Evolutionary conservation across 2,113 vertebrate genomes (phyloP).

Genomic region (Hippocampus abdominalis): DNA sequence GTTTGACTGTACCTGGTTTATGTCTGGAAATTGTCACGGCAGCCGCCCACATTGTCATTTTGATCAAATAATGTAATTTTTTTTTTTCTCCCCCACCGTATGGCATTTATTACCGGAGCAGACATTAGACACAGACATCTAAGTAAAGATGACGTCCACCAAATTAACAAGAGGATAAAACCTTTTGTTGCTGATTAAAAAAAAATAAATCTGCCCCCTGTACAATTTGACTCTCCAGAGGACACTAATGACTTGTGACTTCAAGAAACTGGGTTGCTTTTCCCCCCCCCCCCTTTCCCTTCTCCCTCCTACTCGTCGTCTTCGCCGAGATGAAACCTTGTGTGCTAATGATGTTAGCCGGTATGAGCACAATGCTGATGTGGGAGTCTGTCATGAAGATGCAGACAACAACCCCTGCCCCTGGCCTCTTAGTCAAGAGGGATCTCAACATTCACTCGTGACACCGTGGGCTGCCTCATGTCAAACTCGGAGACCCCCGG

Average conservation of each 20-base stretch:
- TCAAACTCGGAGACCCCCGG: constrained; percentile 65
- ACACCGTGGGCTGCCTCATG: constrained; percentile 73
- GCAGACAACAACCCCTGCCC: constrained; percentile 68
- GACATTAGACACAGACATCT: constrained; percentile 70
- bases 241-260: constrained; percentile 74
- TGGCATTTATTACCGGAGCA: constrained; percentile 65
- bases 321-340: constrained; percentile 68
- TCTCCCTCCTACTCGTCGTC: constrained; percentile 9
- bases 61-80: constrained; percentile 64
- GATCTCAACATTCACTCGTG: constrained; percentile 70
- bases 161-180: constrained; percentile 73
- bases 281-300: constrained; percentile 25
- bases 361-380: constrained; percentile 72
- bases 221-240: constrained; percentile 68
- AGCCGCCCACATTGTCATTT: constrained; percentile 58
- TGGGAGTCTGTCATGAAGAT: constrained; percentile 69
- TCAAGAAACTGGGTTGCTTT: constrained; percentile 69
- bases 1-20: constrained; percentile 57
- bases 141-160: constrained; percentile 71
- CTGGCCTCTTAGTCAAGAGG: constrained; percentile 72
- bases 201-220: constrained; percentile 65
- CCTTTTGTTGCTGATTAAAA: constrained; percentile 66
- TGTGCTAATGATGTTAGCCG: constrained; percentile 72
- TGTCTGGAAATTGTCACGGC: constrained; percentile 44
- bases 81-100: constrained; percentile 31